These are phyloP conservation scores for Melanocharis versteri DNA, from an alignment of 2,113 vertebrate genomes.

Conservation along the genomic window DNA sequence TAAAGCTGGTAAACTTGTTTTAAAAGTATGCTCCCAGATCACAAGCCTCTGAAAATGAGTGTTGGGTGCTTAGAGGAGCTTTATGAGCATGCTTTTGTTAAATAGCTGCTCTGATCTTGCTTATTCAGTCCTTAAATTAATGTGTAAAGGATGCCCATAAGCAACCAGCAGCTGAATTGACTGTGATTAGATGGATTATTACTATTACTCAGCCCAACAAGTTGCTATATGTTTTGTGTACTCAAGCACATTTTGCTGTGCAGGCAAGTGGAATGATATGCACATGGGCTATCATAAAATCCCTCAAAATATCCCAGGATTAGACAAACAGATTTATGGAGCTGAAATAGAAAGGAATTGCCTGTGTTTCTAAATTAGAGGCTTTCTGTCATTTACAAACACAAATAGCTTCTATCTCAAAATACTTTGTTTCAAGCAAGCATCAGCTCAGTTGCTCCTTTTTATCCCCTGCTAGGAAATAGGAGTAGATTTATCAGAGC, in stretches of 20 bases:
- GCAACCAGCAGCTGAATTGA: conserved; percentile 59
- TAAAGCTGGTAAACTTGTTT: conserved; percentile 26
- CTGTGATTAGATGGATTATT: conserved; percentile 68
- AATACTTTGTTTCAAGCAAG: neutral
- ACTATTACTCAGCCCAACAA: conserved; percentile 62
- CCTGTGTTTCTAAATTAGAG: neutral
- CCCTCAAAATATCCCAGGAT: conserved; percentile 19
- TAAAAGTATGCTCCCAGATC: conserved; percentile 18
- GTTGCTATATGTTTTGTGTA: conserved; percentile 64
- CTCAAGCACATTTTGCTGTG: conserved; percentile 48
- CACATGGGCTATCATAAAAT: neutral
- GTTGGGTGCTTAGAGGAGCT: conserved; percentile 17
- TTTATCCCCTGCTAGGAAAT: neutral
- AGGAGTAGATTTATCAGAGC: conserved; percentile 1
- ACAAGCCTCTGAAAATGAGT: conserved; percentile 39
- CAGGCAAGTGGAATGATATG: conserved; percentile 23
- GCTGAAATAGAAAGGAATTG: neutral
- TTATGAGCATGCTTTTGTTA: conserved; percentile 57
- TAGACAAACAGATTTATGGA: neutral
- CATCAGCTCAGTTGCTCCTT: neutral
- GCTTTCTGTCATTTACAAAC: neutral
- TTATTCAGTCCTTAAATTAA: conserved; percentile 70
- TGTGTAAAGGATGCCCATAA: conserved; percentile 61
- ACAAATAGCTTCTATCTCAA: neutral
- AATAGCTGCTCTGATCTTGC: conserved; percentile 67